Base-by-base conservation (phyloP, 2,797 vertebrate genomes). In the Darevskia nairensis region DNA sequence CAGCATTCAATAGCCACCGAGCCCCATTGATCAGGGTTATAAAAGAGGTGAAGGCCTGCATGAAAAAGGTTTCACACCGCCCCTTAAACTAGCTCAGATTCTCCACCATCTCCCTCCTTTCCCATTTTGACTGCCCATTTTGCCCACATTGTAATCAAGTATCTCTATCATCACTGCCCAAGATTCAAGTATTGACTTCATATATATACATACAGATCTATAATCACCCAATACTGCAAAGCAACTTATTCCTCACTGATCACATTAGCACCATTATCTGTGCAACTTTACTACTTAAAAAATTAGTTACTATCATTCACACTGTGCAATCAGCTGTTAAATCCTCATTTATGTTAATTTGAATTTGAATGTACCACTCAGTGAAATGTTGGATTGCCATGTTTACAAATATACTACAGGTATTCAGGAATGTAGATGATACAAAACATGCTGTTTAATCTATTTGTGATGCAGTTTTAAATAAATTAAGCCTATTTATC, bases 341-440 rank as follows among this genome's bases (percentile, higher is more conserved):
- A 97, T 97, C 96, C 95, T 96, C 95, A 89, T 96, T 95, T 95
- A 94, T 96, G 96, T 95, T 95, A 84, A 97, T 97, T 96, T 96
- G 92, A 81, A 94, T 69, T 93, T 78, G 94, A 95, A 95, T 94
- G 95, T 89, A 93, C 94, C 2, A 94, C 93, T 93, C 94, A 1
- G 92, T 93, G 91, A 95, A 96, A 95, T 91, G 95, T 92, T 95
- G 92, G 96, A 96, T 95, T 96, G 96, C 96, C 96, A 95, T 97
- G 96, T 97, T 97, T 97, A 97, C 97, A 97, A 97, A 97, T 96
- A 96, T 91, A 94, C 93, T 94, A 93, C 96, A 97, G 97, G 96
- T 97, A 96, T 96, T 97, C 96, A 94, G 96, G 95, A 96, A 96
- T 96, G 90, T 93, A 93, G 96, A 94, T 92, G 95, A 95, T 93